phyloP scores from a whole-genome alignment of 2,888 invertebrate species.

The Rambutsinella grinnellia region DNA sequence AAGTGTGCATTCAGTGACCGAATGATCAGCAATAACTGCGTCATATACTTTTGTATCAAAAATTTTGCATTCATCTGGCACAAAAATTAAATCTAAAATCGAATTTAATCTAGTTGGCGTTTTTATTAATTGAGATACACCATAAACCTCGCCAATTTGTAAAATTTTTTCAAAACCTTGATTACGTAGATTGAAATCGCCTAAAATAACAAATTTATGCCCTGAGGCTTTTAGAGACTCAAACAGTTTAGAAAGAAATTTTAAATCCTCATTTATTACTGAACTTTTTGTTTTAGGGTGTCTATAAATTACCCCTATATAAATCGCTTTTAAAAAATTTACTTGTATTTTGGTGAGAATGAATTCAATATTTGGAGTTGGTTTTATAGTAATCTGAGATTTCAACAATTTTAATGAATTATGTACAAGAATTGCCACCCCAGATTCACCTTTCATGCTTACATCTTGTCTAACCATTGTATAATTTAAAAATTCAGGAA shows the following conservation, averaged over 20 bases:
- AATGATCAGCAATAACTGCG: background rate
- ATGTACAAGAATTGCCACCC: no score
- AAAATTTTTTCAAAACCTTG: background rate
- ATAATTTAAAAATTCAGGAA: no score
- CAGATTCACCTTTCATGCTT: no score
- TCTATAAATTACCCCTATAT: no score
- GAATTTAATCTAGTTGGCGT: conserved; percentile 14
- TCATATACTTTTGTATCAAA: background rate
- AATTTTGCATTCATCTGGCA: background rate
- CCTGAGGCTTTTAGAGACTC: background rate
- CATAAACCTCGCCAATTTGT: background rate
- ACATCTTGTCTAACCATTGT: no score
- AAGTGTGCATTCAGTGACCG: background rate
- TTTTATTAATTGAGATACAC: background rate
- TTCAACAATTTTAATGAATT: no score
- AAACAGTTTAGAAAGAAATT: background rate
- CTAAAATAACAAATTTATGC: background rate
- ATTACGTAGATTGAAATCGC: conserved; percentile 3
- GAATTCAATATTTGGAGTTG: no score
- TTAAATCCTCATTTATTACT: no score
- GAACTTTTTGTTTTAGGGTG: no score
- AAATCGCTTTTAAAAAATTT: no score
- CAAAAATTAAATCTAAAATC: conserved; percentile 10
- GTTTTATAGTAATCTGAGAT: no score
- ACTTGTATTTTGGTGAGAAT: no score